Evolutionary conservation across 2,113 vertebrate species (phyloP).

Genomic region (Ammodytes dubius): DNA sequence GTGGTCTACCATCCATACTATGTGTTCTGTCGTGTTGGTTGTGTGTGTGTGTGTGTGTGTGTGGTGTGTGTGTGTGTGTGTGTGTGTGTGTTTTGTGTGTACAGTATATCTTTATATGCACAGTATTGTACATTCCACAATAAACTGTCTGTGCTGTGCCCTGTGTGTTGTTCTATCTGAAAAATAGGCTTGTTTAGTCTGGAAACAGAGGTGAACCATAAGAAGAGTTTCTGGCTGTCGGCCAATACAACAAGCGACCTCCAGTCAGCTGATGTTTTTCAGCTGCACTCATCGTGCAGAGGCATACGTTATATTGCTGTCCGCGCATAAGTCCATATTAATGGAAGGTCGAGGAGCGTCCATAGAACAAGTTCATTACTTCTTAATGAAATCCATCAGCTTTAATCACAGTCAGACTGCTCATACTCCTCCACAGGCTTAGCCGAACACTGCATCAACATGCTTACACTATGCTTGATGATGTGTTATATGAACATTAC

Average conservation of each 20-base stretch:
- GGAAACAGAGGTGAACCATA: constrained; percentile 39
- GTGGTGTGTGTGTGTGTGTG: constrained; percentile 31
- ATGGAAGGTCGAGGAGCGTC: constrained; percentile 18
- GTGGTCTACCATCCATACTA: constrained; percentile 85
- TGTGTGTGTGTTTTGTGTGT: constrained; percentile 42
- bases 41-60: constrained; percentile 53
- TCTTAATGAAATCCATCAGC: constrained; percentile 58
- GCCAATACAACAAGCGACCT: constrained; percentile 31
- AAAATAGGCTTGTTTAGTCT: constrained; percentile 60
- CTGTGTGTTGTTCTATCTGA: constrained; percentile 32
- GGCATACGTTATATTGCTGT: constrained; percentile 16
- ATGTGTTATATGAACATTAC: constrained; percentile 2
- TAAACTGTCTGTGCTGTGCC: constrained; percentile 33
- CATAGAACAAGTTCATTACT: constrained; percentile 38
- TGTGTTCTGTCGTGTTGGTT: too few species aligned
- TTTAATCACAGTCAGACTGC: constrained; percentile 54
- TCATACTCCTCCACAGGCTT: background rate
- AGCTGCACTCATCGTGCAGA: constrained; percentile 38
- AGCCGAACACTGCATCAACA: constrained; percentile 1
- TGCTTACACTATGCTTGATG: constrained; percentile 10
- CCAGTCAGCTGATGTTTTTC: constrained; percentile 66
- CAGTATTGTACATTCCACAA: constrained; percentile 56
- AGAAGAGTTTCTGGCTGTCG: constrained; percentile 37
- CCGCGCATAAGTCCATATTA: constrained; percentile 39
- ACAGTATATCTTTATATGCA: constrained; percentile 50